A percentile compares a stretch with the other conserved stretches of the same genome.
Conservation (phyloP, 2,797 vertebrate species). For the Peromyscus attwateri region DNA sequence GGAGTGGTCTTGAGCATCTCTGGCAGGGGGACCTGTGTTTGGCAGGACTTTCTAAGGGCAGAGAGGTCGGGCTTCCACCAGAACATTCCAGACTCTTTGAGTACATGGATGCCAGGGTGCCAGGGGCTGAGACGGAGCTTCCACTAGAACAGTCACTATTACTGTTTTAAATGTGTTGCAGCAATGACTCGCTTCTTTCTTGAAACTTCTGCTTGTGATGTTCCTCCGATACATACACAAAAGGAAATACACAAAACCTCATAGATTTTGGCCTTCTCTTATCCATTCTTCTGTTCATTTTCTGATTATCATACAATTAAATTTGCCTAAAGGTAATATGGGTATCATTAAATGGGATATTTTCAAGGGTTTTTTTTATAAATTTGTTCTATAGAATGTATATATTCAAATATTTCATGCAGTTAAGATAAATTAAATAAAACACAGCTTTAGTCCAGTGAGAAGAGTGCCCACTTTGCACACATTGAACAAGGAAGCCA, state of each 20-base stretch:
- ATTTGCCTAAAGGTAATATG: not conserved
- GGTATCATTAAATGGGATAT: not conserved
- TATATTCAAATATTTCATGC: not conserved
- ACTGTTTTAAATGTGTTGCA: not conserved
- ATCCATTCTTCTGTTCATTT: not conserved
- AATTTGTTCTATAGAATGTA: not conserved
- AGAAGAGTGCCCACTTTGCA: not conserved
- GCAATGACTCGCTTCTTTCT: not conserved
- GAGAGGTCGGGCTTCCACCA: too few relatives aligned
- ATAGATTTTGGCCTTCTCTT: not conserved
- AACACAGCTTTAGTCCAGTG: not conserved
- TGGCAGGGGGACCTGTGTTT: too few relatives aligned
- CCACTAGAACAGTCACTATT: not conserved
- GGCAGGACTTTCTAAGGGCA: too few relatives aligned
- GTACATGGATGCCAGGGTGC: too few relatives aligned
- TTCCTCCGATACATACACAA: not conserved
- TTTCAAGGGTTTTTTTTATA: slow-evolving; percentile 43
- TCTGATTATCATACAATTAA: not conserved
- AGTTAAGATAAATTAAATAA: not conserved
- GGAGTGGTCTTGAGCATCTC: too few relatives aligned
- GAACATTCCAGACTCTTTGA: too few relatives aligned
- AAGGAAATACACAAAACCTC: not conserved
- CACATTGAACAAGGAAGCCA: not conserved
- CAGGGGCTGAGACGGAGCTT: too few relatives aligned
- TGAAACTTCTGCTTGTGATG: not conserved